These are phyloP conservation scores for Volucella bombylans DNA, from an alignment of 2,888 invertebrate genomes.

Conservation along the genomic window DNA sequence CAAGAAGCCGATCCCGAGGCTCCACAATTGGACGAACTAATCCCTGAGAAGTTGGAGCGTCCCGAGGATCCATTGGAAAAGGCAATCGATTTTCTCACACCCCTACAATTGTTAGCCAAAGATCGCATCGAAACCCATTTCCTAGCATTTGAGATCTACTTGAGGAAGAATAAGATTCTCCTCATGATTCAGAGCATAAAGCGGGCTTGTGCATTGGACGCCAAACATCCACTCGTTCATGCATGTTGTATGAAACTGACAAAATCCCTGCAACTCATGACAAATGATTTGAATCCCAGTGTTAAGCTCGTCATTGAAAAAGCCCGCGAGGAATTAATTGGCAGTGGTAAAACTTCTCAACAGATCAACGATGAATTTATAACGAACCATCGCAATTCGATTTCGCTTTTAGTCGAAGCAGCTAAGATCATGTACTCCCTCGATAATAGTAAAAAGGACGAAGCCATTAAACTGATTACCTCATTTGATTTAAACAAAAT, in stretches of 20 bases:
- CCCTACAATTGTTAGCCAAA: conserved; percentile 93
- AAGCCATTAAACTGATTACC: conserved; percentile 86
- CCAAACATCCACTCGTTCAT: conserved; percentile 91
- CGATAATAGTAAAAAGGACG: conserved; percentile 86
- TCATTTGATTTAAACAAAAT: conserved; percentile 83
- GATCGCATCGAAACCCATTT: conserved; percentile 97
- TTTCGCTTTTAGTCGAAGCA: conserved; percentile 91
- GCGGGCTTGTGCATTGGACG: conserved; percentile 90
- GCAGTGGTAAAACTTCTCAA: conserved; percentile 84
- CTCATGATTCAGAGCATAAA: conserved; percentile 98
- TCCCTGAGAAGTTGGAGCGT: conserved; percentile 96
- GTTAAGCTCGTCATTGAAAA: conserved; percentile 81
- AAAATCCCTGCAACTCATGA: conserved; percentile 79
- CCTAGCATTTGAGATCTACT: conserved; percentile 98
- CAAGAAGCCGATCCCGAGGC: conserved; percentile 95
- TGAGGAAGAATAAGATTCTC: conserved; percentile 96
- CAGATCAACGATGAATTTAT: conserved; percentile 89
- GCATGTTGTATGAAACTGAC: conserved; percentile 89
- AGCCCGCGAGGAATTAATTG: conserved; percentile 82
- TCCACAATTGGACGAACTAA: conserved; percentile 95
- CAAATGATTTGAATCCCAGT: conserved; percentile 77
- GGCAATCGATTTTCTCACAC: conserved; percentile 96
- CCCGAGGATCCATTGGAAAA: conserved; percentile 96
- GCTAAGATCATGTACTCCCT: conserved; percentile 91
- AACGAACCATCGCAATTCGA: conserved; percentile 84